These are phyloP conservation scores for Athrips mouffetella DNA, from an alignment of 2,888 invertebrate species.

Conservation along the genomic window DNA sequence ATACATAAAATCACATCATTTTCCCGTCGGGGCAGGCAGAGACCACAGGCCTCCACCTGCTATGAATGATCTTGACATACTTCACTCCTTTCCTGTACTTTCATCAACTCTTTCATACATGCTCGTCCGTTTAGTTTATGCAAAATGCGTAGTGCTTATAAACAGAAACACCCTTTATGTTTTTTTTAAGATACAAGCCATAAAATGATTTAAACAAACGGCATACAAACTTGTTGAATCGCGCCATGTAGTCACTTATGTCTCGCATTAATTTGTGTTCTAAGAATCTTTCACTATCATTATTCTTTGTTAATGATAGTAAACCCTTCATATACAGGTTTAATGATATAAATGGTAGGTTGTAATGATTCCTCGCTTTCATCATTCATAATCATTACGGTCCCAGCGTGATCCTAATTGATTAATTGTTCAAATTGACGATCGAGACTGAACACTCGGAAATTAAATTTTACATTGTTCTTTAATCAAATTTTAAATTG, in stretches of 20 bases:
- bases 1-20: too few relatives aligned
- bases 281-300: slow-evolving; percentile 31
- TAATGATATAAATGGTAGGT: slow-evolving; percentile 54
- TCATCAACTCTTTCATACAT: too few relatives aligned
- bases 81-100: too few relatives aligned
- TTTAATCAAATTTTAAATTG: neutral
- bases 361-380: slow-evolving; percentile 43
- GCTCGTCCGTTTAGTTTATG: too few relatives aligned
- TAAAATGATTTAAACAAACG: neutral
- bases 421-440: slow-evolving; percentile 47
- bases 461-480: slow-evolving; percentile 26
- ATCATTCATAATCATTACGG: slow-evolving; percentile 47
- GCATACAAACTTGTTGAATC: neutral
- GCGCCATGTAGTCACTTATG: slow-evolving; percentile 6
- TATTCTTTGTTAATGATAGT: slow-evolving; percentile 46
- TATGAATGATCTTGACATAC: too few relatives aligned
- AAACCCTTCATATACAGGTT: slow-evolving; percentile 30
- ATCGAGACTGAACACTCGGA: slow-evolving; percentile 21
- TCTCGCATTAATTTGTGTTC: slow-evolving; percentile 35
- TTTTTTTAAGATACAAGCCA: too few relatives aligned
- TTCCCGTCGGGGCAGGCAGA: too few relatives aligned
- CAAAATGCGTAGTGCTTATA: too few relatives aligned
- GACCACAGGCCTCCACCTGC: too few relatives aligned
- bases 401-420: slow-evolving; percentile 53
- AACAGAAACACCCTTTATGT: too few relatives aligned